These are phyloP conservation scores for Mycalesis mineus DNA, from an alignment of 2,888 invertebrate species.

Conservation along the genomic window DNA sequence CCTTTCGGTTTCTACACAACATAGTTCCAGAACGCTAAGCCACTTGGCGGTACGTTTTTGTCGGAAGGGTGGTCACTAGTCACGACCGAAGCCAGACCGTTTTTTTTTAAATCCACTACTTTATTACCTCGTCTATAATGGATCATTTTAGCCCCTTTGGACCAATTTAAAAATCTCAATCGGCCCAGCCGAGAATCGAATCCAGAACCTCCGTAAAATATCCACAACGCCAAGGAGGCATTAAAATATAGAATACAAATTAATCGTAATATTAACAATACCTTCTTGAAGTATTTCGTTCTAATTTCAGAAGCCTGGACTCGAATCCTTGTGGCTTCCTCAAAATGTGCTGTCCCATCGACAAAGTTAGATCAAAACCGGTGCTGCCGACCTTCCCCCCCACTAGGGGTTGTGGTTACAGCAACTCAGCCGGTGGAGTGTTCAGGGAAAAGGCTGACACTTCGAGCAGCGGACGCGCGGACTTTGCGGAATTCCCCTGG, in stretches of 20 bases:
- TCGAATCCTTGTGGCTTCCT: neutral
- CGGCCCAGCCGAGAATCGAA: no score
- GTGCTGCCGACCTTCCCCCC: neutral
- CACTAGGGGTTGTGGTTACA: constrained; percentile 76
- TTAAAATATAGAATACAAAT: neutral
- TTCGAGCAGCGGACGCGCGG: constrained; percentile 78
- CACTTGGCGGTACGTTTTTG: no score
- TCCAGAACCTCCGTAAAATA: no score
- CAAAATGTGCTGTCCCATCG: neutral
- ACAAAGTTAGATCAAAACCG: neutral
- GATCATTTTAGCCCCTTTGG: no score
- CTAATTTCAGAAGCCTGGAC: neutral
- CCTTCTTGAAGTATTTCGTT: neutral
- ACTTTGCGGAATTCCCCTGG: constrained; percentile 91
- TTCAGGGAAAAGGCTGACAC: constrained; percentile 60
- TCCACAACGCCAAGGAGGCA: no score
- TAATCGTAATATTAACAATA: neutral
- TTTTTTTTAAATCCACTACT: no score
- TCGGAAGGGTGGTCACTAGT: no score
- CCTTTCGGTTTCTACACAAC: no score
- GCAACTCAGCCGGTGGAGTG: constrained; percentile 86
- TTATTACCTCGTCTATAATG: no score
- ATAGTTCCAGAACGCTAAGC: no score
- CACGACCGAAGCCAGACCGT: no score
- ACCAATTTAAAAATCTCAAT: no score